phyloP scores from a whole-genome alignment of 2,888 invertebrate genomes.

The Cephus pygmeus region DNA sequence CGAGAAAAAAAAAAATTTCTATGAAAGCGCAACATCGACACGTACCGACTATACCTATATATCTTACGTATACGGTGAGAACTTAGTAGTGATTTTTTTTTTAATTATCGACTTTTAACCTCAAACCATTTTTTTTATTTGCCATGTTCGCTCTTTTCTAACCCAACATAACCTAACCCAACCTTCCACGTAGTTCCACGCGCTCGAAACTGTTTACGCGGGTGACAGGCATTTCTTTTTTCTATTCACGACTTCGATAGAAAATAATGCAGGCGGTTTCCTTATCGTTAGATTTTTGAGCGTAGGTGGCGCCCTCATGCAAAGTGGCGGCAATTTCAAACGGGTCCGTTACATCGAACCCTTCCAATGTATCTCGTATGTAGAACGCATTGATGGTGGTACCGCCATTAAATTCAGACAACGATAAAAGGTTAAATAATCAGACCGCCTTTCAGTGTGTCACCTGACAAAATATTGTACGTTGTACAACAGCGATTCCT shows the following conservation, averaged over 20 bases:
- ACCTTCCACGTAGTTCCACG: background rate
- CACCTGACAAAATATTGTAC: background rate
- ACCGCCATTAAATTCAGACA: slow-evolving; percentile 1
- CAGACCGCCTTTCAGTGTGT: background rate
- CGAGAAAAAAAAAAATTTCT: background rate
- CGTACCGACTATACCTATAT: background rate
- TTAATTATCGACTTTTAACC: background rate
- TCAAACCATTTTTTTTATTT: background rate
- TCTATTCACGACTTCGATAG: background rate
- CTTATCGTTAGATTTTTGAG: background rate
- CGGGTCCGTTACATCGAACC: background rate
- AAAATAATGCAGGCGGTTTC: background rate
- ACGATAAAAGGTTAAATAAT: slow-evolving; percentile 1
- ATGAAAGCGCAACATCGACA: background rate
- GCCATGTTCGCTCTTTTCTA: background rate
- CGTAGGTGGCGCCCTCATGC: background rate
- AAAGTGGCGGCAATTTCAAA: background rate
- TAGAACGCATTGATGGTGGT: slow-evolving; percentile 4
- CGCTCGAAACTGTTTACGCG: background rate
- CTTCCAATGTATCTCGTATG: background rate
- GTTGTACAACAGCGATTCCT: background rate
- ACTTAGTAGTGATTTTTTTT: background rate
- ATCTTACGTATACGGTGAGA: background rate
- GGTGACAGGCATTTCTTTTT: background rate
- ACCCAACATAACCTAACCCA: background rate